A percentile compares a stretch with the other conserved stretches of the same genome.
Evolutionary conservation across 2,888 invertebrate genomes (phyloP).

Genomic region (Thumatha senex): DNA sequence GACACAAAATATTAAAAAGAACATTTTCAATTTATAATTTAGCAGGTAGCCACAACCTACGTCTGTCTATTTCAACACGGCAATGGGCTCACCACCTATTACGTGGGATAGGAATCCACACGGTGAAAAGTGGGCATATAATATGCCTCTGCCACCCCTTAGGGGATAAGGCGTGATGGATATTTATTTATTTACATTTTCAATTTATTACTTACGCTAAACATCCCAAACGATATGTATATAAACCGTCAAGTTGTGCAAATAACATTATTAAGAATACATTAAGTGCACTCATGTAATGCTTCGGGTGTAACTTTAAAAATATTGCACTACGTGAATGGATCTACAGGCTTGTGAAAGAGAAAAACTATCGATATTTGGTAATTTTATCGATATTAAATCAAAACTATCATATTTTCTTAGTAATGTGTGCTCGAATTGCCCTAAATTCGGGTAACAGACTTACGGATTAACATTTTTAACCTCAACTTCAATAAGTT

Average conservation of each 20-base stretch:
- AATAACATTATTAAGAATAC: slow-evolving; percentile 38
- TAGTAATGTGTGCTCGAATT: not conserved
- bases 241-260: slow-evolving; percentile 19
- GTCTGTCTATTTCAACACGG: no score
- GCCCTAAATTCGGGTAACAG: not conserved
- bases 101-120: no score
- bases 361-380: slow-evolving; percentile 2
- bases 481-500: not conserved
- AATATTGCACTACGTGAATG: slow-evolving; percentile 28
- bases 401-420: slow-evolving; percentile 4
- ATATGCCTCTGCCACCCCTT: no score
- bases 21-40: no score
- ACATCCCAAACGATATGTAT: no score
- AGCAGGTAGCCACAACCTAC: no score
- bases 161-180: no score
- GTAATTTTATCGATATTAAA: slow-evolving; percentile 28
- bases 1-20: no score
- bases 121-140: no score
- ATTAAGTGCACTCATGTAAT: slow-evolving; percentile 31
- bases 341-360: slow-evolving; percentile 23
- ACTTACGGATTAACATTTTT: not conserved
- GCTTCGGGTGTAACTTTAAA: slow-evolving; percentile 25
- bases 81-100: no score
- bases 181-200: no score
- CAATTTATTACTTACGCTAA: no score